Evolutionary conservation across 2,797 vertebrate species (phyloP), one percentile per base, ranked within the genome.

Genomic region (Pantherophis vulpinus): DNA sequence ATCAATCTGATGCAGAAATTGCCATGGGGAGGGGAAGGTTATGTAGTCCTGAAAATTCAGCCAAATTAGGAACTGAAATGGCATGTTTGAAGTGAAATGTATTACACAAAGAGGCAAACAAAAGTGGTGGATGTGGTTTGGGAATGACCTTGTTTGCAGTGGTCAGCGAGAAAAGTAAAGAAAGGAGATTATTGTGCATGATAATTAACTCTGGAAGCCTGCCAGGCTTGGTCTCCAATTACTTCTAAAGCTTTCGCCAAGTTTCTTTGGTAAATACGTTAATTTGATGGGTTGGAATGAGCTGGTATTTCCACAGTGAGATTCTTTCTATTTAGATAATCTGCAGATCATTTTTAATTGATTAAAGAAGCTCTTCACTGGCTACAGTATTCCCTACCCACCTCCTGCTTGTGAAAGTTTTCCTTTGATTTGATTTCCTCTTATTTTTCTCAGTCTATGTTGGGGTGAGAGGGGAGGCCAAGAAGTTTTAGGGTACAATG

Each of bases 171-270:
- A 90, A 90, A 87, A 96, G 90, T 6, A n/a, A 90, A 95, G 94
- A 88, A 93, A 90, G 93, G 94, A 92, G 93, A 95, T 95, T 91
- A 70, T 87, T 54, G 93, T 92, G 86, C 87, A 83, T 86, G 92
- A 94, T 96, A 95, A 96, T 95, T 94, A 95, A 94, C 92, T 94
- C 6, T 91, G 94, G 95, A 59, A 0, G 92, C 92, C 92, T 94
- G 93, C 95, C 3, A 42, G 87, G 89, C 58, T 90, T 32, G 86
- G 47, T 94, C 93, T 94, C 93, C 92, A 88, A 95, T 91, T 93
- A 83, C 93, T 95, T 95, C 88, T 92, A 92, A 91, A 94, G 93
- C 91, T 86, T 92, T 89, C 23, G 18, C 90, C 90, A 6, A 51
- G 93, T 0, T 70, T 25, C 37, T 89, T 96, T 47, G 1, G 89